Base-by-base conservation (phyloP, 2,797 vertebrate genomes). In the Anisognathus igniventris region DNA sequence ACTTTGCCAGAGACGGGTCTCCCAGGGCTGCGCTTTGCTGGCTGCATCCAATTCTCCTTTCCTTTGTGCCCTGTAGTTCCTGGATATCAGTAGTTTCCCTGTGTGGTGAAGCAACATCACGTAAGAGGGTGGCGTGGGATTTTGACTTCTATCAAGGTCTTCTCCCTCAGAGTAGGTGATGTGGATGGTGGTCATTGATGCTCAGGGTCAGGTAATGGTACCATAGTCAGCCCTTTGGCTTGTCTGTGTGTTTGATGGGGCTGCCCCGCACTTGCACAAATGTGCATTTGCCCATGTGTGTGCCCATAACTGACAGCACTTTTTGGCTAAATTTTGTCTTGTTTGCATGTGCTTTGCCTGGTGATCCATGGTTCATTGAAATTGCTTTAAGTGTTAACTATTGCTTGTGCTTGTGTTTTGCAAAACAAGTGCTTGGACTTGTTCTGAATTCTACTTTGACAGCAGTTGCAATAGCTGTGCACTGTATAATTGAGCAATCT, bases 401-500 rank as follows among this genome's bases (percentile, higher is more conserved):
- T 64, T 73, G 28, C 37, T 86, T 9, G 40, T 15, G 15, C 48
- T 85, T 1, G 1, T 77, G 78, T 93, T 91, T 71, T 80, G 78
- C 81, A 86, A 93, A 86, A 58, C 72, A 75, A 88, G 54, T 4
- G 22, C 64, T 82, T 65, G 47, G 72, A 60, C 68, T 82, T 50
- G 67, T 57, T 91, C 51, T 8, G 89, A 93, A 80, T 93, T 53
- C 21, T 91, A 22, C 75, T 96, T 72, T 66, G 85, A 90, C 73
- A 58, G 66, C 44, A 78, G 30, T 83, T 72, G 79, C 75, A 83
- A 85, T 71, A 72, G 71, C 67, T 80, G 33, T 83, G 77, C 78
- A 42, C 61, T 81, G 70, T 77, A 47, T 93, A 91, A 95, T 81
- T 81, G 85, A 90, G 87, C 93, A 93, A 72, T 94, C 78, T 86